Conservation (phyloP, 1,140 invertebrate species). For the Microplitis mediator region DNA sequence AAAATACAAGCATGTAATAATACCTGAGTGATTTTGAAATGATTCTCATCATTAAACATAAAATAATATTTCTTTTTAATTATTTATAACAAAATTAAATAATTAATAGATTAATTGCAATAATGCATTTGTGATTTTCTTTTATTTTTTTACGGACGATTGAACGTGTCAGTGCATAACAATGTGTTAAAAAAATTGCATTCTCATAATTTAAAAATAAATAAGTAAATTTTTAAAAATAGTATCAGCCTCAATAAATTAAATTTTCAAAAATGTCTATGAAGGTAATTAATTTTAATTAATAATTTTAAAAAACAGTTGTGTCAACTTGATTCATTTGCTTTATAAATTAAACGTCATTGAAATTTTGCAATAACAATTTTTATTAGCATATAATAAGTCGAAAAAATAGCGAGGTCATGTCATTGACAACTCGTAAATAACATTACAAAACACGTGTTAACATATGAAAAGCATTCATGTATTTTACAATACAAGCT, state of each 20-base stretch:
- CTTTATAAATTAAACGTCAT: background rate
- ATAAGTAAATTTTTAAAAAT: background rate
- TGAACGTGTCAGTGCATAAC: background rate
- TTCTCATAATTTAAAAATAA: no score
- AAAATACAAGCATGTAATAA: background rate
- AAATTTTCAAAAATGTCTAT: slow-evolving; percentile 7
- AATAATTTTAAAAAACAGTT: no score
- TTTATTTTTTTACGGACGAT: background rate
- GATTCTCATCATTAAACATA: background rate
- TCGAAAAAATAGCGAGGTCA: background rate
- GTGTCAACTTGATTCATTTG: background rate
- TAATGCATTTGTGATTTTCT: background rate
- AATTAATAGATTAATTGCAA: background rate
- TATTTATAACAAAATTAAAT: background rate
- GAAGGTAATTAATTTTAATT: slow-evolving; percentile 15
- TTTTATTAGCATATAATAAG: background rate
- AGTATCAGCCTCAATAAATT: background rate
- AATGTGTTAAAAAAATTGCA: background rate
- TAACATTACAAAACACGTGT: slow-evolving; percentile 9
- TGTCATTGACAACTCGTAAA: background rate
- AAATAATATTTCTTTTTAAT: background rate
- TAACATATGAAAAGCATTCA: background rate
- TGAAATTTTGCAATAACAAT: background rate
- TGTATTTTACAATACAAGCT: background rate
- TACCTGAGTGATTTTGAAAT: background rate